Evolutionary conservation across 2,888 invertebrate genomes (phyloP).

Genomic region (Synergus laeviventris): DNA sequence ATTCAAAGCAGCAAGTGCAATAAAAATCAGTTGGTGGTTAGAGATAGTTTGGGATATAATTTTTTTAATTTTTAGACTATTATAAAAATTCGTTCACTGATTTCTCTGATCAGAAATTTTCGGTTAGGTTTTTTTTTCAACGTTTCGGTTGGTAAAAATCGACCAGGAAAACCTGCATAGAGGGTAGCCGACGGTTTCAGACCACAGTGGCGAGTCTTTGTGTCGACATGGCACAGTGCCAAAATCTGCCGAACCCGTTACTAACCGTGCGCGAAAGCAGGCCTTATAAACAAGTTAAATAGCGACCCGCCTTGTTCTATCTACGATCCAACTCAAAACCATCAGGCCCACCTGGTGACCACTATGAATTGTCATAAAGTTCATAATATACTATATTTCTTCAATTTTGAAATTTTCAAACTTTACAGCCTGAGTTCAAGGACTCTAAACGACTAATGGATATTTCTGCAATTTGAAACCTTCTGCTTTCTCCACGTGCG

Average conservation of each 20-base stretch:
- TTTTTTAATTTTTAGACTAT: too few species aligned
- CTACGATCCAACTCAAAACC: conserved; percentile 52
- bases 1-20: background rate
- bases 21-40: too few species aligned
- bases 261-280: conserved; percentile 69
- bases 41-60: too few species aligned
- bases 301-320: conserved; percentile 46
- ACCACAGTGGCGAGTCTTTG: conserved; percentile 60
- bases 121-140: conserved; percentile 55
- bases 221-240: conserved; percentile 67
- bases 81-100: background rate
- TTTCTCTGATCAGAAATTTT: background rate
- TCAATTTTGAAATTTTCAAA: background rate
- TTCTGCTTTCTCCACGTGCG: conserved; percentile 6
- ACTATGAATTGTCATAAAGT: background rate
- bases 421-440: background rate
- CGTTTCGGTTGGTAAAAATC: conserved; percentile 50
- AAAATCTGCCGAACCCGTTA: conserved; percentile 66
- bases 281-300: conserved; percentile 61
- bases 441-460: background rate
- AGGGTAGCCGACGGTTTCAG: conserved; percentile 38
- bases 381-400: background rate
- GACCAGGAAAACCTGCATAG: conserved; percentile 43
- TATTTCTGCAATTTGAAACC: background rate
- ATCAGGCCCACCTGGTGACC: conserved; percentile 41